A percentile compares a stretch with the other conserved stretches of the same genome.
Conservation (phyloP, 2,888 invertebrate species). For the Choristoneura rosaceana region DNA sequence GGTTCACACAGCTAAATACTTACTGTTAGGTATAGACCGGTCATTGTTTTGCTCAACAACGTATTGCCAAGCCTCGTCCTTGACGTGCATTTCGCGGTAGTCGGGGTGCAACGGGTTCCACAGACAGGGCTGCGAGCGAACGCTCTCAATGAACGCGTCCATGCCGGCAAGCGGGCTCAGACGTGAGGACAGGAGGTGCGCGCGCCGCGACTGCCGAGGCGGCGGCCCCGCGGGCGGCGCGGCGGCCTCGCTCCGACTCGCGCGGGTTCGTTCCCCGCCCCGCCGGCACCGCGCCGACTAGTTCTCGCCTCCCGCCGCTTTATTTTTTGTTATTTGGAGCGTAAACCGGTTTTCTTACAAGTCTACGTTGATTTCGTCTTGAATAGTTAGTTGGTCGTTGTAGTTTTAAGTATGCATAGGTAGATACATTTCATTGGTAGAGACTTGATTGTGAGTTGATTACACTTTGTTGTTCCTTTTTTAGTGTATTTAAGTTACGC, state of each 20-base stretch:
- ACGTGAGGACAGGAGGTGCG: conserved; percentile 16
- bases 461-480: no score
- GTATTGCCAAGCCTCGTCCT: conserved; percentile 74
- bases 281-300: conserved; percentile 49
- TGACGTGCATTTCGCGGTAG: conserved; percentile 69
- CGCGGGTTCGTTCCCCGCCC: conserved; percentile 53
- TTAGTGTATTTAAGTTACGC: no score
- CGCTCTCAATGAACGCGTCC: conserved; percentile 75
- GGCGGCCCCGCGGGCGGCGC: conserved; percentile 48
- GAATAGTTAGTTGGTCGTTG: neutral
- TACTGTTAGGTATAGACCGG: conserved; percentile 68
- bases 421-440: no score
- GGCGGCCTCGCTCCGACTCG: conserved; percentile 57
- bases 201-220: conserved; percentile 40
- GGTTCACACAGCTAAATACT: conserved; percentile 47
- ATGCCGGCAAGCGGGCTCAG: conserved; percentile 47
- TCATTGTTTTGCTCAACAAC: conserved; percentile 70
- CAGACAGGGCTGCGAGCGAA: conserved; percentile 71
- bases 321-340: conserved; percentile 55
- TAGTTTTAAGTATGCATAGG: neutral
- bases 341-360: conserved; percentile 59
- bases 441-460: no score
- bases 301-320: conserved; percentile 47
- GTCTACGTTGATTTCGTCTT: neutral
- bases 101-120: conserved; percentile 78